Percentiles rank a stretch among this genome's conserved stretches.
These are phyloP conservation scores for Hylaeus volcanicus DNA, from an alignment of 1,140 invertebrate genomes.

Conservation along the genomic window DNA sequence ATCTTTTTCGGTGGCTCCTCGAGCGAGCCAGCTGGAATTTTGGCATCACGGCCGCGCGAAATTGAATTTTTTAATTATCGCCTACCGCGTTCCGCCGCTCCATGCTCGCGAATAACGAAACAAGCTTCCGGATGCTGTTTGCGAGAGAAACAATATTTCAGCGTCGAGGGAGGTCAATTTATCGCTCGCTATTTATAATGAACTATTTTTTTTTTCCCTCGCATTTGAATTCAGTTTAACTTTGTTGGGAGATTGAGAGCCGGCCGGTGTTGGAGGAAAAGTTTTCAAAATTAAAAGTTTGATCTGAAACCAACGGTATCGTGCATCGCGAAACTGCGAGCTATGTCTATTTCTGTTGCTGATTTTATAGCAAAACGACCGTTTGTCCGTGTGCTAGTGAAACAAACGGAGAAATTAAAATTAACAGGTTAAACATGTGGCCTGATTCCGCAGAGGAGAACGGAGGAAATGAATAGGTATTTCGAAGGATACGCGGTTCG, in stretches of 20 bases:
- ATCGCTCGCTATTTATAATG: conserved; percentile 1
- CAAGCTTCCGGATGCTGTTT: no score
- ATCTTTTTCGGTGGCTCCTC: not conserved
- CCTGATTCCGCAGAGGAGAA: not conserved
- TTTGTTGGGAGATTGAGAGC: not conserved
- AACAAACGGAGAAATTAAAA: no score
- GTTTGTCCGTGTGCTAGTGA: no score
- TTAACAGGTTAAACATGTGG: no score
- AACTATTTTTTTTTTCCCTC: not conserved
- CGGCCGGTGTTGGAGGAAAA: not conserved
- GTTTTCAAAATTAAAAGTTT: not conserved
- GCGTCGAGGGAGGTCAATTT: not conserved
- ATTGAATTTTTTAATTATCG: conserved; percentile 41
- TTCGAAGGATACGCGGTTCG: not conserved
- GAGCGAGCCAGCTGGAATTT: conserved; percentile 1
- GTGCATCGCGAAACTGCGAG: not conserved
- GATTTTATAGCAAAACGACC: no score
- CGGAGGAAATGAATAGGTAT: conserved; percentile 3
- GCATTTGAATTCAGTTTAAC: not conserved
- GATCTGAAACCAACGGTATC: no score
- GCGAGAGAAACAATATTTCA: not conserved
- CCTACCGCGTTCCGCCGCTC: not conserved
- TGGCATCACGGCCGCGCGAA: not conserved
- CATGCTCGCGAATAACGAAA: no score
- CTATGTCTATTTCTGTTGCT: no score